These are phyloP conservation scores for Orycteropus afer DNA, from an alignment of 2,113 vertebrate genomes.

Conservation along the genomic window DNA sequence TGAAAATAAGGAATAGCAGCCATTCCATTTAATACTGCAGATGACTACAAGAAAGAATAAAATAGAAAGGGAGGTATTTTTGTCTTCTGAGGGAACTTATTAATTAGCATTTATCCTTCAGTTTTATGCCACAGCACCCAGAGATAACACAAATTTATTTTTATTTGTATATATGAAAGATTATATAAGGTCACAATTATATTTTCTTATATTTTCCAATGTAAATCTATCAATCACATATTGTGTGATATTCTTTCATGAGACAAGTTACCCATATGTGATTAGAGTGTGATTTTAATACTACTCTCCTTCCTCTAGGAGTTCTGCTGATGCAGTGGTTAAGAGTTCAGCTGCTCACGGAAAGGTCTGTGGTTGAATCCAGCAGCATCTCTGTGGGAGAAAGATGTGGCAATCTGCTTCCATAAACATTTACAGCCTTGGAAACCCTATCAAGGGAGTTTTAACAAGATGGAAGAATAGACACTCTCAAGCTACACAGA, in stretches of 20 bases:
- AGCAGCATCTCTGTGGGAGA: no score
- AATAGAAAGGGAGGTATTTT: not conserved
- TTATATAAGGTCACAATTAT: not conserved
- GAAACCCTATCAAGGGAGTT: no score
- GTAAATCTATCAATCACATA: not conserved
- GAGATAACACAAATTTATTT: not conserved
- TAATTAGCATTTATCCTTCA: not conserved
- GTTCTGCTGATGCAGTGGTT: no score
- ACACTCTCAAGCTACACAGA: no score
- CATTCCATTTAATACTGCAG: not conserved
- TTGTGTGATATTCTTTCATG: not conserved
- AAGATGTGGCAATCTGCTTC: no score
- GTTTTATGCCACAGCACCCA: not conserved
- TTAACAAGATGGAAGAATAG: no score
- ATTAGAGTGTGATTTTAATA: not conserved
- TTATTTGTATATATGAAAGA: not conserved
- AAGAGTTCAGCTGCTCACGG: no score
- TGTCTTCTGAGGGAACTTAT: conserved; percentile 25
- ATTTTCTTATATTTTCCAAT: not conserved
- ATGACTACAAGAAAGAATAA: not conserved
- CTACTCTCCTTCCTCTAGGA: no score
- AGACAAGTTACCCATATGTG: not conserved
- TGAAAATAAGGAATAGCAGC: no score
- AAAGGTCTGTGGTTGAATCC: no score
- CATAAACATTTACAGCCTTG: no score